These are phyloP conservation scores for Gyrodactylus salaris DNA, from an alignment of 1,140 invertebrate genomes.

Conservation along the genomic window DNA sequence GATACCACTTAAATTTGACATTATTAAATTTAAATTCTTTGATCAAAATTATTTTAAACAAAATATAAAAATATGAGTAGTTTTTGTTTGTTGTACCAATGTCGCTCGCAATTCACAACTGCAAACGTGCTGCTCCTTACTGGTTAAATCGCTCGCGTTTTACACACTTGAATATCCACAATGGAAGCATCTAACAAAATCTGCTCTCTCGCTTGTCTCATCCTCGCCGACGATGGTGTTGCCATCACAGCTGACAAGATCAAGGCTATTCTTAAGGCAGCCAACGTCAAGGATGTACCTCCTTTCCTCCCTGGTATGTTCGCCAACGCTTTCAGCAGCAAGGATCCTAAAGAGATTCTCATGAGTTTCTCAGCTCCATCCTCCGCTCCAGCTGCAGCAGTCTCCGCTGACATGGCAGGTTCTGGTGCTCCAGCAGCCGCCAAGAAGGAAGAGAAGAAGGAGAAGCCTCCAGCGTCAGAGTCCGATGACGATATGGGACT, in stretches of 20 bases:
- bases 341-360: slow-evolving; percentile 1
- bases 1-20: too few relatives aligned
- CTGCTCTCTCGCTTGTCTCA: background rate
- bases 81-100: background rate
- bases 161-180: background rate
- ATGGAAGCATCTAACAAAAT: background rate
- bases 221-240: slow-evolving; percentile 3
- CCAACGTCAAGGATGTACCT: background rate
- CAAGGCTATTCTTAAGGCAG: background rate
- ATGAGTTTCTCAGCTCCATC: background rate
- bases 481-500: slow-evolving; percentile 5
- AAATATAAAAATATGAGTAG: too few relatives aligned
- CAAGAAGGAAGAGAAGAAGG: slow-evolving; percentile 1
- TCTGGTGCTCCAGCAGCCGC: background rate
- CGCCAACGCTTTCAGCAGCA: background rate
- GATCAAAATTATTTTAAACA: too few relatives aligned
- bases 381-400: background rate
- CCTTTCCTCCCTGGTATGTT: background rate
- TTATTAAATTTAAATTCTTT: too few relatives aligned
- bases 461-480: background rate
- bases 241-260: slow-evolving; percentile 2
- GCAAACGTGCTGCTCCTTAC: background rate
- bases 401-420: background rate
- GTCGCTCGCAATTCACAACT: background rate
- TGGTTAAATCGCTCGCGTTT: background rate